Evolutionary conservation across 2,888 invertebrate genomes (phyloP).

Genomic region (Rhamnusium bicolor): DNA sequence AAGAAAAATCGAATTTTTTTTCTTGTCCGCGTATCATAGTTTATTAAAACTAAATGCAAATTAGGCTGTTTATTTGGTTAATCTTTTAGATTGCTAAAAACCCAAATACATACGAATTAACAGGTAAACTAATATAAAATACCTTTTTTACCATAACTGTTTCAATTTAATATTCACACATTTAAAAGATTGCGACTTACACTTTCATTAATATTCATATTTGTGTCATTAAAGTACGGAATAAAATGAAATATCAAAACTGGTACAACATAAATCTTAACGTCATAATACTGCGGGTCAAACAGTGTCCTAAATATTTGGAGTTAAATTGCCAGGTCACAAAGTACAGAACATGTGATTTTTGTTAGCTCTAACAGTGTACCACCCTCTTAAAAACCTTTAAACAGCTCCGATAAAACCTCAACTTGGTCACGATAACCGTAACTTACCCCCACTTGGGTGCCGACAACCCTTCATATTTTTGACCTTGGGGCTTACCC

Average conservation of each 20-base stretch:
- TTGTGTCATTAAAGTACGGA: slow-evolving; percentile 16
- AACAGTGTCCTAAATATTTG: slow-evolving; percentile 33
- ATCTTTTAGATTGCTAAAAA: background rate
- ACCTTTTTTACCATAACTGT: background rate
- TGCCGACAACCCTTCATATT: slow-evolving; percentile 54
- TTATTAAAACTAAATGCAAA: background rate
- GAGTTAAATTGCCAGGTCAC: slow-evolving; percentile 21
- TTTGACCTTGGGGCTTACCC: slow-evolving; percentile 61
- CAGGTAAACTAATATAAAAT: background rate
- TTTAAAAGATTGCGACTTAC: background rate
- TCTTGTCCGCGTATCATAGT: too few species aligned
- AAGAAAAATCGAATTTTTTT: too few species aligned
- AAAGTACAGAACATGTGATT: background rate
- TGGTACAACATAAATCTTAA: background rate
- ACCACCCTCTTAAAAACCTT: slow-evolving; percentile 25
- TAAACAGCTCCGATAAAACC: slow-evolving; percentile 44
- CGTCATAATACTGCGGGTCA: slow-evolving; percentile 26
- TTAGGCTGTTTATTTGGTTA: background rate
- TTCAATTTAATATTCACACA: background rate
- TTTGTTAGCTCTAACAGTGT: background rate
- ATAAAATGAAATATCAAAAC: slow-evolving; percentile 13
- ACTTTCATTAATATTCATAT: slow-evolving; percentile 19
- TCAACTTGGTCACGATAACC: slow-evolving; percentile 55
- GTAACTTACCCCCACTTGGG: slow-evolving; percentile 34
- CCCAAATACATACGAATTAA: background rate